These are phyloP conservation scores for Nephrotoma appendiculata DNA, from an alignment of 2,888 invertebrate genomes.

Conservation along the genomic window DNA sequence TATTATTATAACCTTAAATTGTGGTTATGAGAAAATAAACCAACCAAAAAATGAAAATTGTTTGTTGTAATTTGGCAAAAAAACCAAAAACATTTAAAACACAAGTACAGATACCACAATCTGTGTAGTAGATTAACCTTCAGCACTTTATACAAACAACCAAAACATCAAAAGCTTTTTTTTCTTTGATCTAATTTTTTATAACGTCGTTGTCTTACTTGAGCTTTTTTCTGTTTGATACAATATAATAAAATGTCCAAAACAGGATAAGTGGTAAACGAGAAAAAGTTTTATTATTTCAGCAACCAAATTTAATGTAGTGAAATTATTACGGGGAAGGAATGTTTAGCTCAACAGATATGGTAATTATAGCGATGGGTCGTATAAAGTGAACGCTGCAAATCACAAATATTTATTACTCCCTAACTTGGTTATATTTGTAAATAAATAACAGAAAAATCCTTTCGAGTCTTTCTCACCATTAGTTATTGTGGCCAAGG, in stretches of 20 bases:
- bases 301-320: neutral
- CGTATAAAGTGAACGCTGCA: neutral
- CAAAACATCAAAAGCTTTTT: neutral
- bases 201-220: neutral
- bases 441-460: neutral
- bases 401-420: neutral
- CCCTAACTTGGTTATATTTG: neutral
- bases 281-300: neutral
- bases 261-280: neutral
- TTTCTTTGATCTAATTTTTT: neutral
- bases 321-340: neutral
- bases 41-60: neutral
- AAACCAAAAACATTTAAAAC: neutral
- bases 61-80: neutral
- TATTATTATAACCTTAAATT: neutral
- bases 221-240: neutral
- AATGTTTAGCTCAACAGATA: neutral
- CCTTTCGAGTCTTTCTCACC: neutral
- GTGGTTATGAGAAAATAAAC: neutral
- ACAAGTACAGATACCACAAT: neutral
- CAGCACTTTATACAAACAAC: neutral
- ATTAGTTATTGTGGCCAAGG: neutral
- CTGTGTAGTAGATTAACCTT: neutral
- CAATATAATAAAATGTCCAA: neutral
- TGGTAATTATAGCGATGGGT: neutral